Evolutionary conservation across 2,797 vertebrate genomes (phyloP).

Genomic region (Tragopan temminckii): DNA sequence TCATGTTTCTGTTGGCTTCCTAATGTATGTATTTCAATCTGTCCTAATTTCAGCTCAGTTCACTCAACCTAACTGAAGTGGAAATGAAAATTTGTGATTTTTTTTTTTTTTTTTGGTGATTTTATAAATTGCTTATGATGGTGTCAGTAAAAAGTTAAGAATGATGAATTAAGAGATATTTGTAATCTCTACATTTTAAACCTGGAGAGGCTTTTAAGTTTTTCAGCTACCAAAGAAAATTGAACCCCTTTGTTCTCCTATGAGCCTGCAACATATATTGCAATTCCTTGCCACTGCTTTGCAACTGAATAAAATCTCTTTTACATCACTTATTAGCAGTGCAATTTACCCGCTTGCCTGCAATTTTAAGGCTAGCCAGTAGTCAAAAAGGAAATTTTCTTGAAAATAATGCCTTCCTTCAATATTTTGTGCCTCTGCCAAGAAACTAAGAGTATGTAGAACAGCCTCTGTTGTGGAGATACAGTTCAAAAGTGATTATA

Average conservation of each 20-base stretch:
- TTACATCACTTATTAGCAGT: background rate
- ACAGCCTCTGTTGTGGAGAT: background rate
- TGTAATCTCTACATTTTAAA: constrained; percentile 1
- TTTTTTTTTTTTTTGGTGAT: background rate
- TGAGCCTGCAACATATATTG: background rate
- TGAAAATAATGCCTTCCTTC: background rate
- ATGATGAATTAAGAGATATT: background rate
- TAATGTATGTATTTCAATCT: background rate
- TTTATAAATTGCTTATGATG: background rate
- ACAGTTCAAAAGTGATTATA: background rate
- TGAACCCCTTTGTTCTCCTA: background rate
- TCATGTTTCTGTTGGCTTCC: background rate
- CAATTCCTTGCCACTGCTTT: background rate
- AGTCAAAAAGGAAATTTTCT: background rate
- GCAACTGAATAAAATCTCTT: background rate
- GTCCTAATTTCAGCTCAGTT: background rate
- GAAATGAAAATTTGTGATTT: background rate
- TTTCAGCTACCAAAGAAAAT: background rate
- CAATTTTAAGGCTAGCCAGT: background rate
- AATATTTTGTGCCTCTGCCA: constrained; percentile 1
- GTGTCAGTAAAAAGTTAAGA: background rate
- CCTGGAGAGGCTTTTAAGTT: background rate
- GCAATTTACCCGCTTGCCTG: background rate
- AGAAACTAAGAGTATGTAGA: constrained; percentile 5
- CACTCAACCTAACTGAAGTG: background rate